Base-by-base conservation (phyloP, 2,888 invertebrate species). In the Pollenia labialis region DNA sequence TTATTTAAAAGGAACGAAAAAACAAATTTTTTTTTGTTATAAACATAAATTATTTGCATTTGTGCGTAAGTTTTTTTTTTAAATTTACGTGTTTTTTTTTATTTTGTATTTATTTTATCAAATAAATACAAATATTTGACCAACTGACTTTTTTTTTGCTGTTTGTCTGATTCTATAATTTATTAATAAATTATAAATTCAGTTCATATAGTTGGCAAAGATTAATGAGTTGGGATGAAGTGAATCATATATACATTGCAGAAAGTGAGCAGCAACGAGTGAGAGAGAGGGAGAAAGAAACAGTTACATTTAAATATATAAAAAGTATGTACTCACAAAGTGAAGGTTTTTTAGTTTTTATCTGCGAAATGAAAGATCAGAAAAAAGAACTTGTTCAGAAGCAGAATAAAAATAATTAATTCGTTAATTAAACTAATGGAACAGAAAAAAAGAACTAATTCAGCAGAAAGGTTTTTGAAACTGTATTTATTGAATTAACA, bases 51-150 rank as follows among this genome's bases (percentile, higher is more conserved):
- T 14, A 50, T 40, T 14, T 40, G 12, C 40, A 74, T 42, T 58
- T 75, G 48, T 60, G 50, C 46, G 72, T 23, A 23, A 10, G 1
- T 54, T 54, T 12, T 50, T 16, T 11, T 11, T n/a, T 6, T 71
- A 52, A 60, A 16, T 60, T 71, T 75, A 18, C 62, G 10, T 76
- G 6, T 62, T 32, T 44, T 56, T 16, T 54, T 54, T 16, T 14
- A 66, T 52, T 58, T 58, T 58, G 8, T 60, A 60, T 82, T 75
- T 82, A 46, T 75, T 75, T 75, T 58, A 48, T 56, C 48, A 68
- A 58, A 68, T 74, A 81, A 68, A 60, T 69, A 76, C 40, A 60
- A 76, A 82, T 82, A 76, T 82, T 82, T 69, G 60, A 69, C 54
- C 46, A 76, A 62, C 6, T 62, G 52, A 60, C 58, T 75, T 75